phyloP scores from a whole-genome alignment of 2,888 invertebrate species.

The Tetropium fuscum region DNA sequence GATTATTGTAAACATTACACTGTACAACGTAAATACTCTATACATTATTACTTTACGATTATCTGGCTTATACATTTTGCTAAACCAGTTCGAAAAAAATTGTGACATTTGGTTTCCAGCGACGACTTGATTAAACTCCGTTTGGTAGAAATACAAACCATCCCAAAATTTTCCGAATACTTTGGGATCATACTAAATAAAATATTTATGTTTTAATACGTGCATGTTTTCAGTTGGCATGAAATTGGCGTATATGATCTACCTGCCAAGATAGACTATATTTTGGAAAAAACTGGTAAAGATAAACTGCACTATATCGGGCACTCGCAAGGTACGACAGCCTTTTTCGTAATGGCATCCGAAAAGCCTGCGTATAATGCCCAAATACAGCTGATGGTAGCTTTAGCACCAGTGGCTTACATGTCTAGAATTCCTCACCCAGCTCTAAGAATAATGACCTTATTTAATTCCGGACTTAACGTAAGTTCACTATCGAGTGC shows the following conservation, averaged over 20 bases:
- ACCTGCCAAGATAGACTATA: constrained; percentile 82
- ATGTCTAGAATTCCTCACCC: constrained; percentile 56
- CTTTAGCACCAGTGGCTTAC: constrained; percentile 76
- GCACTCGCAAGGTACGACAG: constrained; percentile 81
- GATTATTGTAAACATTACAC: no score
- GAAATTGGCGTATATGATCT: constrained; percentile 83
- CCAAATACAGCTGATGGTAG: constrained; percentile 74
- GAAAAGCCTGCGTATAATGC: constrained; percentile 73
- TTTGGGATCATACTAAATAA: background rate
- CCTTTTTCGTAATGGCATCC: constrained; percentile 75
- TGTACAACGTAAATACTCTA: no score
- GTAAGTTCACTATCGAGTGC: constrained; percentile 2
- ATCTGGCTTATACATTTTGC: no score
- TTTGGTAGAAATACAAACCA: no score
- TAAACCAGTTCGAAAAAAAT: no score
- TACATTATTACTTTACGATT: no score
- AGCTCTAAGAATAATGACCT: constrained; percentile 8
- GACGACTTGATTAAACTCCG: no score
- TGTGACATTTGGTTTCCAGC: no score
- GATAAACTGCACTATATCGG: constrained; percentile 79
- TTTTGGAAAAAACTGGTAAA: constrained; percentile 69
- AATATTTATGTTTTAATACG: background rate
- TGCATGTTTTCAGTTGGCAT: constrained; percentile 74
- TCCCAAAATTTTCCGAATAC: background rate
- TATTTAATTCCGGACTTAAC: background rate